Evolutionary conservation across 2,113 vertebrate genomes (phyloP), one percentile per base, ranked within the genome.

Genomic region (Sakesphorus luctuosus): DNA sequence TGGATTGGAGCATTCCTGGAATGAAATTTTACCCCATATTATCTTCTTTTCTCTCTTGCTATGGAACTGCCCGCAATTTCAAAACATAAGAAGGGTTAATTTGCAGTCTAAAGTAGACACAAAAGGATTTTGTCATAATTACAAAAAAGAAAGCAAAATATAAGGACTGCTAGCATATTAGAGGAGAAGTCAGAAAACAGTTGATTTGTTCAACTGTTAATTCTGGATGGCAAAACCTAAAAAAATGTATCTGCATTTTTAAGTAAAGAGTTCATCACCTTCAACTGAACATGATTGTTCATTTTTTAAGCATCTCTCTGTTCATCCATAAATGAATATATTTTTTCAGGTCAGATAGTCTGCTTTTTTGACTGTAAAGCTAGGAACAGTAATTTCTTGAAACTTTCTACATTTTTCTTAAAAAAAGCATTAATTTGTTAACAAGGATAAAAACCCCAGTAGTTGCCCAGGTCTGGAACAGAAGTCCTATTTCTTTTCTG

Each of bases 321-420:
- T 90, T 94, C 90, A 83, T 63, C 61, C 66, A 91, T 75, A 96
- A 88, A 61, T 74, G 26, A 47, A 88, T 88, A 93, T 89, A 90
- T 68, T 97, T 95, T 96, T 90, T 67, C 40, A 88, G 67, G 69
- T 96, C 67, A 93, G 52, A 88, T 28, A 79, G 44, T 87, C 47
- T 79, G 40, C 4, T 69, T 81, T 93, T 89, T 58, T 67, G 26
- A 75, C 44, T 84, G 19, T 46, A 94, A 91, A 93, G 35, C 46
- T 33, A 58, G 46, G 26, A 90, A 72, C 7, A 79, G 25, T 77
- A 74, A 87, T 65, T 89, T 93, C 13, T 80, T 90, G 44, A 67
- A 26, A 36, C 31, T 74, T 91, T 56, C 52, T 71, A 89, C 10
- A 36, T 78, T 66, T 76, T 63, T 74, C 9, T 66, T 56, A 28